Percentiles rank a stretch among this genome's conserved stretches.
These are phyloP conservation scores for Eilema griseolum DNA, from an alignment of 2,888 invertebrate genomes.

Conservation along the genomic window DNA sequence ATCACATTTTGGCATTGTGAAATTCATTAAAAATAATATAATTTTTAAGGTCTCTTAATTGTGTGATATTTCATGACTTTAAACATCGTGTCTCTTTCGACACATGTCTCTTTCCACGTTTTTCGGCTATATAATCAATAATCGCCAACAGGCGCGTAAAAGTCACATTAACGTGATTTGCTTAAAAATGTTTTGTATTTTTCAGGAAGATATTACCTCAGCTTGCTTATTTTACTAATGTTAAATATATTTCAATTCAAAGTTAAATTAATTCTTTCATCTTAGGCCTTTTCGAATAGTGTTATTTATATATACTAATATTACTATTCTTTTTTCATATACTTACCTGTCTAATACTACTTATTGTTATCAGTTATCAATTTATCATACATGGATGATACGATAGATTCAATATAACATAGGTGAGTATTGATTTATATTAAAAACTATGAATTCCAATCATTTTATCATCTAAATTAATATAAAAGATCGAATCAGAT, in stretches of 20 bases:
- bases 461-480: neutral
- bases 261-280: neutral
- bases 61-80: too few relatives aligned
- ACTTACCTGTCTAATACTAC: too few relatives aligned
- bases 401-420: neutral
- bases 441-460: neutral
- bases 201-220: too few relatives aligned
- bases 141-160: too few relatives aligned
- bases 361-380: too few relatives aligned
- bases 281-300: neutral
- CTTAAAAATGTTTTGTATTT: too few relatives aligned
- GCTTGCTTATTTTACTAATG: neutral
- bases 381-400: neutral
- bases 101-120: neutral
- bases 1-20: neutral
- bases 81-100: too few relatives aligned
- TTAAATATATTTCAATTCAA: too few relatives aligned
- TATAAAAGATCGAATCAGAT: neutral
- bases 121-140: neutral
- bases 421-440: neutral
- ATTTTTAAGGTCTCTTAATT: neutral
- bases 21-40: neutral
- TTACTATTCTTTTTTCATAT: neutral
- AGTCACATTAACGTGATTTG: too few relatives aligned
- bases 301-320: neutral